Evolutionary conservation across 2,797 vertebrate species (phyloP).

Genomic region (Leuciscus waleckii): DNA sequence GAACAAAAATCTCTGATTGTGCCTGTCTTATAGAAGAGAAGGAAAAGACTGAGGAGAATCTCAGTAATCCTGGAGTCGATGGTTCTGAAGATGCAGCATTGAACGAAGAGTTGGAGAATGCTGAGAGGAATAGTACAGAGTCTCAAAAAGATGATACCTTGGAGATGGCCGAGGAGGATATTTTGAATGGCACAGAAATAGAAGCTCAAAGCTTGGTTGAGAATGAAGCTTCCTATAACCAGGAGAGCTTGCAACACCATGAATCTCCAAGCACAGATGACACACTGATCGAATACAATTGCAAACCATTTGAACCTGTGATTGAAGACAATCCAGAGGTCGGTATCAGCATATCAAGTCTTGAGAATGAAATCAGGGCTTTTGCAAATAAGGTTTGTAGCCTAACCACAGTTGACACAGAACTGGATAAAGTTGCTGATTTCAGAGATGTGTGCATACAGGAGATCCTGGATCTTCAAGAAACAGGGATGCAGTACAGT

Average conservation of each 20-base stretch:
- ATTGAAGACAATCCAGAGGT: not conserved
- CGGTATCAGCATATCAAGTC: not conserved
- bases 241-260: not conserved
- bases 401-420: not conserved
- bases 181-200: not conserved
- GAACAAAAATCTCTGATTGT: not conserved
- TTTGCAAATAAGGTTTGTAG: not conserved
- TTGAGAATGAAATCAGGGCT: constrained; percentile 10
- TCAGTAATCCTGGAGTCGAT: not conserved
- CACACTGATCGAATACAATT: not conserved
- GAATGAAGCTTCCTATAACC: constrained; percentile 10
- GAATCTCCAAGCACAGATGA: not conserved
- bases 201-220: constrained; percentile 6
- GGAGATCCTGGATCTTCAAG: constrained; percentile 46
- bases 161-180: not conserved
- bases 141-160: not conserved
- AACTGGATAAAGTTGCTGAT: not conserved
- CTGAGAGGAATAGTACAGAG: not conserved
- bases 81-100: not conserved
- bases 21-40: constrained; percentile 5
- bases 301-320: constrained; percentile 21
- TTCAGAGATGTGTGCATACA: constrained; percentile 7
- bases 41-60: not conserved
- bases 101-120: not conserved
- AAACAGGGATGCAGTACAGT: constrained; percentile 53